Evolutionary conservation across 2,888 invertebrate genomes (phyloP).

Genomic region (Eupeodes luniger): DNA sequence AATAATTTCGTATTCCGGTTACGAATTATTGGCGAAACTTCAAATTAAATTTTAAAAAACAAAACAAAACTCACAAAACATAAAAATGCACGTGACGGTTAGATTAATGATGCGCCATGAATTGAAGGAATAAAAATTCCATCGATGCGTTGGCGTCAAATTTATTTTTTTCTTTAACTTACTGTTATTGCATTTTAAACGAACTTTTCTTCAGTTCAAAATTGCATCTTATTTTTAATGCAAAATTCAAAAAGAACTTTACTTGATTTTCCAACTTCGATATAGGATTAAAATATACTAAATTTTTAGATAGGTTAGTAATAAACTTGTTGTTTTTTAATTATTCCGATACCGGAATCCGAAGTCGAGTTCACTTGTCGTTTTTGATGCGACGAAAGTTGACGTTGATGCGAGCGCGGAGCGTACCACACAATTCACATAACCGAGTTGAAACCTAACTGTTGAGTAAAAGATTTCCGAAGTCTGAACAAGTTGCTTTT

Average conservation of each 20-base stretch:
- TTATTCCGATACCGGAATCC: conserved; percentile 7
- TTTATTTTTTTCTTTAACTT: conserved; percentile 1
- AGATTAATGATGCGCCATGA: conserved; percentile 5
- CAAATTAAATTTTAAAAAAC: neutral
- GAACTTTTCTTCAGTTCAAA: neutral
- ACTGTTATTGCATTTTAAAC: conserved; percentile 22
- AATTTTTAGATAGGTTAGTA: neutral
- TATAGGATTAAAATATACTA: conserved; percentile 7
- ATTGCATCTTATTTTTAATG: conserved; percentile 14
- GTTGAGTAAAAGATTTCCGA: conserved; percentile 73
- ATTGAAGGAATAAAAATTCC: conserved; percentile 5
- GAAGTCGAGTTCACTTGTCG: conserved; percentile 57
- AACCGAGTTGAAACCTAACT: conserved; percentile 73
- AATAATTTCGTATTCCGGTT: conserved; percentile 67
- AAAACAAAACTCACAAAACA: neutral
- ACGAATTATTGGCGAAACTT: conserved; percentile 60
- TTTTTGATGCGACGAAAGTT: neutral
- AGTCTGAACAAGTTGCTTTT: conserved; percentile 66
- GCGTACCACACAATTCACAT: conserved; percentile 55
- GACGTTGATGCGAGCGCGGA: conserved; percentile 43
- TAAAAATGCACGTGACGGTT: conserved; percentile 55
- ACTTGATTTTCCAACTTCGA: neutral
- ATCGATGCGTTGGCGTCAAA: neutral
- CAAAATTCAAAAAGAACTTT: neutral
- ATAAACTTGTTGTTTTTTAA: neutral